These are phyloP conservation scores for Phorcus lineatus DNA, from an alignment of 2,888 invertebrate genomes.

Conservation along the genomic window DNA sequence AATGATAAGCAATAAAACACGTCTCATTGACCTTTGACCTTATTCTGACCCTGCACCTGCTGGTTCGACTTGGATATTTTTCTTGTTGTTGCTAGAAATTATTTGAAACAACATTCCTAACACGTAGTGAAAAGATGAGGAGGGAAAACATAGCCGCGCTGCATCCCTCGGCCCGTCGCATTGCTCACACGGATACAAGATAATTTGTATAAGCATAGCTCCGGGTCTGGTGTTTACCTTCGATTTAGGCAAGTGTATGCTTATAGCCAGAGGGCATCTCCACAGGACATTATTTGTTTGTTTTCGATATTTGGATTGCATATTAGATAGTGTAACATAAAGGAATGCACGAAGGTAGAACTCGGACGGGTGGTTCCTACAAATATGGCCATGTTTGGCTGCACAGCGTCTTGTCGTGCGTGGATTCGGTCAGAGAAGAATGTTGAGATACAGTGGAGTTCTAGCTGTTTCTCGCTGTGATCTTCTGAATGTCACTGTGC, in stretches of 20 bases:
- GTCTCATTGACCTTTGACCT: slow-evolving; percentile 16
- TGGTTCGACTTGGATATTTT: not conserved
- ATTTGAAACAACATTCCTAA: slow-evolving; percentile 24
- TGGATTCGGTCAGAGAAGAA: no score
- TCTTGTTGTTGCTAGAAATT: not conserved
- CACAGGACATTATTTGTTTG: slow-evolving; percentile 23
- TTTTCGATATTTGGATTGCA: slow-evolving; percentile 27
- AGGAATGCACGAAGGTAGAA: slow-evolving; percentile 6
- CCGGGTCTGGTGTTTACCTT: slow-evolving; percentile 19
- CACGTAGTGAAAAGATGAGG: not conserved
- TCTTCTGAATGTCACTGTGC: no score
- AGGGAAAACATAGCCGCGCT: not conserved
- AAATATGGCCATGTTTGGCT: not conserved
- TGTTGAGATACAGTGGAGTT: no score
- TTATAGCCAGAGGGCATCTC: not conserved
- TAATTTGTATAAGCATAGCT: slow-evolving; percentile 18
- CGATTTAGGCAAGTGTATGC: slow-evolving; percentile 22
- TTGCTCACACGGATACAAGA: slow-evolving; percentile 21
- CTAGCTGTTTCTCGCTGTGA: no score
- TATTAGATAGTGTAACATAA: slow-evolving; percentile 12
- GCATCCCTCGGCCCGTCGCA: not conserved
- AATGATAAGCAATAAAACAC: slow-evolving; percentile 22
- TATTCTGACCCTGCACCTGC: slow-evolving; percentile 11
- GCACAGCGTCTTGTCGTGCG: no score
- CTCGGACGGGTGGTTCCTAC: not conserved